Percentiles rank a stretch among this genome's conserved stretches.
Evolutionary conservation across 1,140 invertebrate genomes (phyloP).

Genomic region (Aleiodes sp.): DNA sequence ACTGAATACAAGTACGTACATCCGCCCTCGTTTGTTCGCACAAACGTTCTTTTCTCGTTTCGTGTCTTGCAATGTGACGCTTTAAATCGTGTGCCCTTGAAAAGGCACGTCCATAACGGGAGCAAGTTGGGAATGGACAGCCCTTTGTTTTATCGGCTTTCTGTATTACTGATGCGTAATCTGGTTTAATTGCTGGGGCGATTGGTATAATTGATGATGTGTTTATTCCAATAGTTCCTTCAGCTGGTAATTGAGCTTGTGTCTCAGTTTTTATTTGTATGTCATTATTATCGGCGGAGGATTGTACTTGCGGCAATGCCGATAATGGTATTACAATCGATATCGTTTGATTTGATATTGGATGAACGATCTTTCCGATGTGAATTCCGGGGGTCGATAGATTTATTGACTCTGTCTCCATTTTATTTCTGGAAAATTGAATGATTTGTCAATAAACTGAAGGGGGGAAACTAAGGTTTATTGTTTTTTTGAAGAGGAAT

Average conservation of each 20-base stretch:
- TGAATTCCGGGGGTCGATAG: constrained; percentile 54
- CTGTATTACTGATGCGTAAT: constrained; percentile 10
- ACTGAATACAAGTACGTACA: constrained; percentile 43
- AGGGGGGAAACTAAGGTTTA: background rate
- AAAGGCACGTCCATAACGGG: constrained; percentile 56
- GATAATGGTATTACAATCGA: constrained; percentile 61
- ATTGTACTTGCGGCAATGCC: constrained; percentile 12
- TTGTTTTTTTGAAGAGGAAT: too few species aligned
- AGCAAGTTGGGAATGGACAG: constrained; percentile 57
- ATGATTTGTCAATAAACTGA: background rate
- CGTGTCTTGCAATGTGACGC: constrained; percentile 59
- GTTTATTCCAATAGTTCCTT: background rate
- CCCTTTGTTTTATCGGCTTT: constrained; percentile 53
- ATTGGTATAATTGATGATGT: background rate
- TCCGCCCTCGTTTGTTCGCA: constrained; percentile 38
- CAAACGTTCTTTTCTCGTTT: constrained; percentile 57
- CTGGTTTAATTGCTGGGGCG: background rate
- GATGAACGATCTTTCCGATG: constrained; percentile 55
- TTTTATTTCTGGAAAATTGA: constrained; percentile 8
- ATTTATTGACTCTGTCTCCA: constrained; percentile 43
- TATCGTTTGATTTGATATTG: constrained; percentile 56
- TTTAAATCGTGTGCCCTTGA: constrained; percentile 61
- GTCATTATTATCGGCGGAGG: constrained; percentile 39
- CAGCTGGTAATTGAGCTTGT: background rate
- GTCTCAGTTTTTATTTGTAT: constrained; percentile 22